Percentiles rank a stretch among this genome's conserved stretches.
Conservation (phyloP, 2,888 invertebrate species). For the Dynastes maya region DNA sequence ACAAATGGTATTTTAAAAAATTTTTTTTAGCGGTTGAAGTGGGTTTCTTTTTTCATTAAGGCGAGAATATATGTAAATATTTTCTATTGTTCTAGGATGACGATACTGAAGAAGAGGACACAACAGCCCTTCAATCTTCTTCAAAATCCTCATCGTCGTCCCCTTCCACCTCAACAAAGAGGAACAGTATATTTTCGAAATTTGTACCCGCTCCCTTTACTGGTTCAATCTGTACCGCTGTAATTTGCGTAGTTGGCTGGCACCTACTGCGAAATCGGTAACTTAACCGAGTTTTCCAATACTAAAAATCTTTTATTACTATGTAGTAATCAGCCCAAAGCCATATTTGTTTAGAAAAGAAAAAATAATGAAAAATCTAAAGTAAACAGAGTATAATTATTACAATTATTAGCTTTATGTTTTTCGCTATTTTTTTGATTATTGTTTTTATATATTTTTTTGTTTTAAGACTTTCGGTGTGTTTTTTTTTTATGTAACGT, state of each 20-base stretch:
- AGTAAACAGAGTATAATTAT: constrained; percentile 22
- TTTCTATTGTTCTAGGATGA: constrained; percentile 51
- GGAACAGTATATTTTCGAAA: constrained; percentile 73
- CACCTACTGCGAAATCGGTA: constrained; percentile 76
- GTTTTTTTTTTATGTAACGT: constrained; percentile 57
- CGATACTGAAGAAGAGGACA: constrained; percentile 41
- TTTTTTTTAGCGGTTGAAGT: too few species aligned
- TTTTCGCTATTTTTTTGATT: constrained; percentile 50
- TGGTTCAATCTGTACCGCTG: constrained; percentile 76
- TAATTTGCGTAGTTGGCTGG: constrained; percentile 78
- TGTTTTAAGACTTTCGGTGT: constrained; percentile 65
- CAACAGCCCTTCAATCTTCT: constrained; percentile 31
- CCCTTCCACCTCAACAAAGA: constrained; percentile 59
- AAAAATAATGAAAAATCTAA: constrained; percentile 53
- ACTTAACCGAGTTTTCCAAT: constrained; percentile 62
- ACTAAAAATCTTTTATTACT: constrained; percentile 40
- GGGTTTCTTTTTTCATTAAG: neutral
- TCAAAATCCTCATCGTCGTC: constrained; percentile 42
- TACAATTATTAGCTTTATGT: constrained; percentile 53
- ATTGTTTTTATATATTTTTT: constrained; percentile 49
- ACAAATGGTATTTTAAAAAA: neutral
- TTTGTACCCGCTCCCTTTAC: constrained; percentile 74
- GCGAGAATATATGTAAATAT: neutral
- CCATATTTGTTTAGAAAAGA: constrained; percentile 58
- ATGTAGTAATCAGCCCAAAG: constrained; percentile 66